These are phyloP conservation scores for Drosophila barbarae DNA, from an alignment of 2,888 invertebrate species.

Conservation along the genomic window DNA sequence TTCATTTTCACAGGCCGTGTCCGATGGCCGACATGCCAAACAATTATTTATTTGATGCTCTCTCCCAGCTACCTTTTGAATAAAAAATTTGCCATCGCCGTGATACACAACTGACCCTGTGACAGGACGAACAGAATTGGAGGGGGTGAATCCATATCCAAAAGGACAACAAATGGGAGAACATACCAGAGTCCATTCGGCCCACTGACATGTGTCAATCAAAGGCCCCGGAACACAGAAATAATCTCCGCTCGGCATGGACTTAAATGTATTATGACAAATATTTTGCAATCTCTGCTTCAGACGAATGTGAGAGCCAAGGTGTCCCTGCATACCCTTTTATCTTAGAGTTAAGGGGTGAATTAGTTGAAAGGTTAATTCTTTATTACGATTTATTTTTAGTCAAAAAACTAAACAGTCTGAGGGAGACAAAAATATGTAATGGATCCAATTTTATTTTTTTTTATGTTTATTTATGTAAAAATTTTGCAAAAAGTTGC, in stretches of 20 bases:
- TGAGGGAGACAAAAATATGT: too few relatives aligned
- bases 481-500: too few relatives aligned
- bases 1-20: conserved; percentile 35
- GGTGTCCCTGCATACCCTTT: conserved; percentile 14
- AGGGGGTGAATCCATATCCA: background rate
- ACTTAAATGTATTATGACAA: conserved; percentile 75
- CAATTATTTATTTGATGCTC: conserved; percentile 52
- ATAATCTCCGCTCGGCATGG: conserved; percentile 73
- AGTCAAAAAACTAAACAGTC: background rate
- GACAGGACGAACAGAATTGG: conserved; percentile 1
- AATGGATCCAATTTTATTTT: too few relatives aligned
- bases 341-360: background rate
- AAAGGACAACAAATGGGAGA: conserved; percentile 15
- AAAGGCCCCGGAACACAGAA: conserved; percentile 48
- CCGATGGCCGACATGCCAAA: conserved; percentile 44
- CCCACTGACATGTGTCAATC: conserved; percentile 69
- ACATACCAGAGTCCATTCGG: conserved; percentile 22
- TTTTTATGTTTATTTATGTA: too few relatives aligned
- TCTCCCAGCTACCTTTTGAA: conserved; percentile 48
- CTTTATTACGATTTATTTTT: background rate
- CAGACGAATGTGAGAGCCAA: conserved; percentile 12
- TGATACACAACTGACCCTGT: conserved; percentile 42
- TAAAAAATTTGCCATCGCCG: conserved; percentile 46
- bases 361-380: background rate
- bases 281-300: conserved; percentile 66